A percentile compares a stretch with the other conserved stretches of the same genome.
phyloP scores from a whole-genome alignment of 2,888 invertebrate genomes.

The Lissonota sp. region DNA sequence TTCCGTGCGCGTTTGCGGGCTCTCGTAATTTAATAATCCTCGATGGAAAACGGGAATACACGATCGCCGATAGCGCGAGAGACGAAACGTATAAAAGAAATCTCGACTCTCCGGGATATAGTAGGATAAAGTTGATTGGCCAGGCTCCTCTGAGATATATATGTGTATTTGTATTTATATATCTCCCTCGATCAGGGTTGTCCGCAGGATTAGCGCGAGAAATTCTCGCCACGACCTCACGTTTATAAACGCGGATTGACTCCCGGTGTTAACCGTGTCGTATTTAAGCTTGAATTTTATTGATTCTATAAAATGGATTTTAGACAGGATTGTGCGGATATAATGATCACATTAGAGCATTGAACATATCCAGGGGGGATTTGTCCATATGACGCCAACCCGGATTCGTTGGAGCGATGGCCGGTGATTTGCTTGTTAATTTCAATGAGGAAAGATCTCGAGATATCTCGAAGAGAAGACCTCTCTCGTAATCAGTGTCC shows the following conservation, averaged over 20 bases:
- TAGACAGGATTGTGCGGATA: conserved; percentile 5
- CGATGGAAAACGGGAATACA: conserved; percentile 55
- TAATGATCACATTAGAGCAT: conserved; percentile 44
- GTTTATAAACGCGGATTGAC: background rate
- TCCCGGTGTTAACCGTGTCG: conserved; percentile 24
- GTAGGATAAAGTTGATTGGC: conserved; percentile 60
- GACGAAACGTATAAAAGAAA: conserved; percentile 18
- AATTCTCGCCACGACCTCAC: conserved; percentile 31
- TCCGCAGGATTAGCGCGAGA: conserved; percentile 50
- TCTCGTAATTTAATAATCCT: conserved; percentile 62
- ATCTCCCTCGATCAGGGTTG: conserved; percentile 44
- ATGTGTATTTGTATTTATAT: background rate
- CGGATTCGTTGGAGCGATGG: conserved; percentile 17
- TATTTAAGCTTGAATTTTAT: conserved; percentile 58
- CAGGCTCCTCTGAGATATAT: conserved; percentile 25
- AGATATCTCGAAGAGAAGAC: background rate
- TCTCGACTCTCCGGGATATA: conserved; percentile 22
- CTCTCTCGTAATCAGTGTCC: too few relatives aligned
- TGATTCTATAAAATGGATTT: conserved; percentile 53
- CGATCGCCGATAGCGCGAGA: conserved; percentile 56
- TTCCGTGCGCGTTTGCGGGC: background rate
- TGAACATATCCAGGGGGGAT: conserved; percentile 14
- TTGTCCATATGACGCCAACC: conserved; percentile 11
- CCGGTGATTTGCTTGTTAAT: conserved; percentile 22
- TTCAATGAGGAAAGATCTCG: background rate